Conservation (phyloP, 2,888 invertebrate species). For the Spodoptera picta region DNA sequence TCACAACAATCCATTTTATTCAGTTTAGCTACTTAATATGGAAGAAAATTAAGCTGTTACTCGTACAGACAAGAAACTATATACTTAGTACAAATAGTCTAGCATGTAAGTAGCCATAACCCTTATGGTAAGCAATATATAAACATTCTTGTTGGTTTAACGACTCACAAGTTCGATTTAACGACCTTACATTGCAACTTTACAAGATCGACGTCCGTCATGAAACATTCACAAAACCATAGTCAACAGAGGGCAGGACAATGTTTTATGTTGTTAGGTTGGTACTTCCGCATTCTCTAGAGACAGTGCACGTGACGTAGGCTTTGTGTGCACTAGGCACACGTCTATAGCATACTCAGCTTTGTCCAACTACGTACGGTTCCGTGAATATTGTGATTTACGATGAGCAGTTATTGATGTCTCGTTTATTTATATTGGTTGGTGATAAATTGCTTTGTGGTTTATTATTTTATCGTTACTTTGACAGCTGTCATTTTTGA, state of each 20-base stretch:
- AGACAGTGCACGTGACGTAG: conserved; percentile 41
- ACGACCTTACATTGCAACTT: conserved; percentile 13
- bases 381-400: conserved; percentile 42
- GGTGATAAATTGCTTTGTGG: conserved; percentile 4
- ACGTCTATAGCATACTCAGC: conserved; percentile 25
- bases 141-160: conserved; percentile 15
- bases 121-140: too few relatives aligned
- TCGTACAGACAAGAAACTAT: too few relatives aligned
- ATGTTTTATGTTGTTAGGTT: conserved; percentile 28
- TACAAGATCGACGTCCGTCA: conserved; percentile 14
- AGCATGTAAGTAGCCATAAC: too few relatives aligned
- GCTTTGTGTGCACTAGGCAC: conserved; percentile 33
- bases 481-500: conserved; percentile 5
- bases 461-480: not conserved
- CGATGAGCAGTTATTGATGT: conserved; percentile 22
- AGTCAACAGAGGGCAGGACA: conserved; percentile 10
- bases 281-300: conserved; percentile 45
- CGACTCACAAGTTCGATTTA: conserved; percentile 6
- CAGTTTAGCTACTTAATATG: too few relatives aligned
- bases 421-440: conserved; percentile 21
- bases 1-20: too few relatives aligned
- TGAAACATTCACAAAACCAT: conserved; percentile 23
- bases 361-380: conserved; percentile 32
- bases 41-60: too few relatives aligned
- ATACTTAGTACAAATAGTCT: too few relatives aligned